phyloP scores from a whole-genome alignment of 2,888 invertebrate species.

The Epicampocera succincta region DNA sequence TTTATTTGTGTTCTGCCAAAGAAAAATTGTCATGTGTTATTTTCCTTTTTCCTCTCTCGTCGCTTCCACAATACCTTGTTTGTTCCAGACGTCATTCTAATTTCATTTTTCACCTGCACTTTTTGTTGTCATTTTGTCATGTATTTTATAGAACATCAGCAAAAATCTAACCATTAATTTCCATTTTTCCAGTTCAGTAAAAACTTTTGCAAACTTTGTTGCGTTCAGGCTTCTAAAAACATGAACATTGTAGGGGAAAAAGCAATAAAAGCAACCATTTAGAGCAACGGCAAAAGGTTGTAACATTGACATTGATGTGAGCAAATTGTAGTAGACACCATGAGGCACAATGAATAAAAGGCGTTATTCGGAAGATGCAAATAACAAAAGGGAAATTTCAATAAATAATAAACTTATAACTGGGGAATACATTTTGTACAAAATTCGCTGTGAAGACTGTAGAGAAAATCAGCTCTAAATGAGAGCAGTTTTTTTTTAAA shows the following conservation, averaged over 20 bases:
- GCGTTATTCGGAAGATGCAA: not conserved
- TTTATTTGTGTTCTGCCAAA: conserved; percentile 29
- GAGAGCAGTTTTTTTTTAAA: too few relatives aligned
- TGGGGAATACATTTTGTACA: too few relatives aligned
- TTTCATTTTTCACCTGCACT: conserved; percentile 28
- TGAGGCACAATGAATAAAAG: conserved; percentile 4
- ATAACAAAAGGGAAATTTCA: not conserved
- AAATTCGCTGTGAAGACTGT: too few relatives aligned
- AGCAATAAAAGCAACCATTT: conserved; percentile 8
- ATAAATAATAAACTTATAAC: too few relatives aligned
- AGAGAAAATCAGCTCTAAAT: too few relatives aligned
- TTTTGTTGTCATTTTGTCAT: conserved; percentile 57
- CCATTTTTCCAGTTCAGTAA: conserved; percentile 62
- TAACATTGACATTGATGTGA: conserved; percentile 65
- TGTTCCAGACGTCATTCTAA: conserved; percentile 13
- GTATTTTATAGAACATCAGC: conserved; percentile 20
- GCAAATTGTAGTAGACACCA: conserved; percentile 36
- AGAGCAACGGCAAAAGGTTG: conserved; percentile 18
- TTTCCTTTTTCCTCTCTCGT: not conserved
- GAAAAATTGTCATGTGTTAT: conserved; percentile 26
- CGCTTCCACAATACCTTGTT: not conserved
- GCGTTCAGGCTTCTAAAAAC: not conserved
- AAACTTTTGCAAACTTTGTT: conserved; percentile 52
- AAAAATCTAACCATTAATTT: conserved; percentile 49
- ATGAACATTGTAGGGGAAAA: conserved; percentile 5